A percentile compares a stretch with the other conserved stretches of the same genome.
Evolutionary conservation across 1,140 invertebrate species (phyloP).

Genomic region (Drosophila kikkawai): DNA sequence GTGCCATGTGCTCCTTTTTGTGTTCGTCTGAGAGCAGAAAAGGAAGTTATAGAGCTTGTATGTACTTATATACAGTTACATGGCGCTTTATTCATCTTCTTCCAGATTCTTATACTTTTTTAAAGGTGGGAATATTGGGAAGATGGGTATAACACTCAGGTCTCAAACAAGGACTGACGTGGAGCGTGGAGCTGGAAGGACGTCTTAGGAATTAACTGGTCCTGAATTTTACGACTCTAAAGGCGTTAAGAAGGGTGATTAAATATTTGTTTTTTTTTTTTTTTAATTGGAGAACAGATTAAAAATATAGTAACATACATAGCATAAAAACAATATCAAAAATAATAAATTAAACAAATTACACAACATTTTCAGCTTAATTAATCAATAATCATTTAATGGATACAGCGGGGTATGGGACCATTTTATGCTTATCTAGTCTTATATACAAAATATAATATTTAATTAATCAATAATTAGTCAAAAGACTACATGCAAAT

Average conservation of each 20-base stretch:
- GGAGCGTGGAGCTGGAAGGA: background rate
- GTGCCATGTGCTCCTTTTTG: conserved; percentile 38
- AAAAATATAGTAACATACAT: too few species aligned
- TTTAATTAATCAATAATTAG: too few species aligned
- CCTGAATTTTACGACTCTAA: background rate
- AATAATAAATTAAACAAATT: too few species aligned
- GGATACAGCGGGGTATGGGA: too few species aligned
- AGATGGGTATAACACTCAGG: background rate
- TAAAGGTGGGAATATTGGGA: background rate
- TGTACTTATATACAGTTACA: conserved; percentile 38
- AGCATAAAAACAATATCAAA: too few species aligned
- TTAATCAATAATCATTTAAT: too few species aligned
- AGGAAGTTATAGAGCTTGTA: conserved; percentile 24
- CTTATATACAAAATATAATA: too few species aligned
- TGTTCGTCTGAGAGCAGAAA: conserved; percentile 18
- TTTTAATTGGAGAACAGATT: too few species aligned
- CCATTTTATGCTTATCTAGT: too few species aligned
- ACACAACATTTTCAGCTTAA: too few species aligned
- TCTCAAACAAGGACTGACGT: background rate
- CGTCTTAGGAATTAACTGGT: background rate
- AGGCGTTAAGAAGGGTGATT: background rate
- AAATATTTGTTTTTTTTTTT: background rate
- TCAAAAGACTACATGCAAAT: too few species aligned
- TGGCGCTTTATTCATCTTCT: conserved; percentile 25
- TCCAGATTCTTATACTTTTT: conserved; percentile 32